Base-by-base conservation (phyloP, 2,888 invertebrate species). In the Cheilosia urbana region DNA sequence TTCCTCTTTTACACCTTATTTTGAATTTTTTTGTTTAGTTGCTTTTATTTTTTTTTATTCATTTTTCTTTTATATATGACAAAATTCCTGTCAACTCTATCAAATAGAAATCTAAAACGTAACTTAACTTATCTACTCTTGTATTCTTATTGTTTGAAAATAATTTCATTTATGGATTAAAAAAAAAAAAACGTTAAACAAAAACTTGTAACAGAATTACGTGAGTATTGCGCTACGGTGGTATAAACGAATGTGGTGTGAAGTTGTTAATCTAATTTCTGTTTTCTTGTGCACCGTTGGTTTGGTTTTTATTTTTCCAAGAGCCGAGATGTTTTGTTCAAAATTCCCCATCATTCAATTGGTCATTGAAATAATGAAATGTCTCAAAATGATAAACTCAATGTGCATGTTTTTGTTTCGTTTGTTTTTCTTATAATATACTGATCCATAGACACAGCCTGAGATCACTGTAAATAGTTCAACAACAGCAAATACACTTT, bases 91-190 rank as follows among this genome's bases (percentile, higher is more conserved):
- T 60, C 75, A 80, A 71, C 80, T 84, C 69, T 79, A 60, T 79
- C 27, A 7, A 17, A 69, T 69, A 81, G 77, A 73, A 87, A 81
- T 51, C 27, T 73, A 68, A 72, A 87, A 87, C 76, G 71, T 80
- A 85, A 85, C 37, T 51, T 71, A 37, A 37, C 37, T 37, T 13
- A 37, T 37, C 37, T 37, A 71, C 60, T 85, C 75, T 76, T 85
- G 63, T 85, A 71, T 85, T 85, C 47, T 85, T 80, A 68, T 80
- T 80, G 68, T 80, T 85, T 80, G 37, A 85, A 80, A 76, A 71
- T 51, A 58, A 65, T 71, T 65, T 80, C 71, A 57, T 69, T 63
- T 42, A 45, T 49, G 71, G 69, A 58, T 42, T n/a, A 47, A 47
- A 47, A 27, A 49, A 37, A 68, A 42, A 68, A 53, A 60, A 60